A percentile compares a stretch with the other conserved stretches of the same genome.
Conservation (phyloP, 2,113 vertebrate genomes). For the Engraulis encrasicolus region DNA sequence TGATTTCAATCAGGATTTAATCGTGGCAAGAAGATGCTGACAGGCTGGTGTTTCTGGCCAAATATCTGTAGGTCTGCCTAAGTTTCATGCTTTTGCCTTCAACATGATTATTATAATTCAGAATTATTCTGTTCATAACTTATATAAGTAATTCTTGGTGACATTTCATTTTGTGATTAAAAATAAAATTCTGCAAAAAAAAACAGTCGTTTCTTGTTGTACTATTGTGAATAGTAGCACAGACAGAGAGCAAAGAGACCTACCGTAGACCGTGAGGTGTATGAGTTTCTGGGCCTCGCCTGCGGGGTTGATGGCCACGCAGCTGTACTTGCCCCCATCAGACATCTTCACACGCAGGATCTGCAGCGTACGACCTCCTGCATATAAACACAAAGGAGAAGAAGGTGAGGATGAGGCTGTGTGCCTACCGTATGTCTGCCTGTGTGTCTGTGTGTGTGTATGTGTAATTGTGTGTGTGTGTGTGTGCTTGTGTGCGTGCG, state of each 20-base stretch:
- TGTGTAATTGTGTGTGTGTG: neutral
- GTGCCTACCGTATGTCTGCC: neutral
- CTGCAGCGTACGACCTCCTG: conserved; percentile 90
- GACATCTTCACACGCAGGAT: conserved; percentile 86
- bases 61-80: too few relatives aligned
- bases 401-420: neutral
- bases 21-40: too few relatives aligned
- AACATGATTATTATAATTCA: too few relatives aligned
- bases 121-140: too few relatives aligned
- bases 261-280: conserved; percentile 89
- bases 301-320: conserved; percentile 88
- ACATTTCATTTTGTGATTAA: too few relatives aligned
- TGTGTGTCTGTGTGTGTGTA: neutral
- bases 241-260: conserved; percentile 55
- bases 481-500: neutral
- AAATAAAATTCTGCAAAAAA: too few relatives aligned
- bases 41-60: too few relatives aligned
- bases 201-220: too few relatives aligned
- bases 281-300: conserved; percentile 88
- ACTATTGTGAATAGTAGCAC: too few relatives aligned
- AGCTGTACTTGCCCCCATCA: conserved; percentile 89
- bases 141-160: too few relatives aligned
- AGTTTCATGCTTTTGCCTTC: too few relatives aligned
- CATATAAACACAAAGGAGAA: neutral
- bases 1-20: too few relatives aligned